Conservation (phyloP, 2,113 vertebrate genomes). For the Fregata magnificens region DNA sequence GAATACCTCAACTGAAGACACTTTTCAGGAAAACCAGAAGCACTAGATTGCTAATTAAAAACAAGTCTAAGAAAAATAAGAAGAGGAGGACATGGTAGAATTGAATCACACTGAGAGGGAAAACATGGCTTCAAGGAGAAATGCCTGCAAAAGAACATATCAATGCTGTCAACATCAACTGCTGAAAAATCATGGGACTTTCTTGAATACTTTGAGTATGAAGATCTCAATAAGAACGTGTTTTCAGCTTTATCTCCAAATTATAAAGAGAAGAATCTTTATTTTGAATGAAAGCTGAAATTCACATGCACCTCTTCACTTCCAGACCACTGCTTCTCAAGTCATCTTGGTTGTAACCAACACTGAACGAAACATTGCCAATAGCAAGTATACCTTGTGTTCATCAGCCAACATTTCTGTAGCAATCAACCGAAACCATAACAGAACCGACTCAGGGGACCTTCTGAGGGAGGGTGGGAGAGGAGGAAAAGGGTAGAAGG, state of each 20-base stretch:
- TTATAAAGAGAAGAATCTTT: background rate
- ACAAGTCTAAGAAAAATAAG: background rate
- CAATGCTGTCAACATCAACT: background rate
- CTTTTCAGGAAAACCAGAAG: background rate
- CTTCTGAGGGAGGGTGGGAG: background rate
- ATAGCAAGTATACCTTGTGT: fast-evolving
- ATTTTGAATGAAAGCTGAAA: background rate
- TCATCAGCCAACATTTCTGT: background rate
- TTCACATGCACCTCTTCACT: background rate
- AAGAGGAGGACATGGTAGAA: background rate
- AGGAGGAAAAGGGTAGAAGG: background rate
- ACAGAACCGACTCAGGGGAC: background rate
- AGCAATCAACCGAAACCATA: background rate
- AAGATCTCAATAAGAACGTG: fast-evolving
- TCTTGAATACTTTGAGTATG: background rate
- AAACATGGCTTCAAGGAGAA: background rate
- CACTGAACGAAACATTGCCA: fast-evolving
- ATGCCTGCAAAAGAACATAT: background rate
- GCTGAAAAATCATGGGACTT: background rate
- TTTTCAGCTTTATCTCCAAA: background rate
- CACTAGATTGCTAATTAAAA: background rate
- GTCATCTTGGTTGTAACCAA: background rate
- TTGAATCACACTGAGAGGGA: background rate
- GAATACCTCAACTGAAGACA: background rate
- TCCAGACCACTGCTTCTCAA: background rate